Base-by-base conservation (phyloP, 1,140 invertebrate genomes). In the Halyomorpha halys region DNA sequence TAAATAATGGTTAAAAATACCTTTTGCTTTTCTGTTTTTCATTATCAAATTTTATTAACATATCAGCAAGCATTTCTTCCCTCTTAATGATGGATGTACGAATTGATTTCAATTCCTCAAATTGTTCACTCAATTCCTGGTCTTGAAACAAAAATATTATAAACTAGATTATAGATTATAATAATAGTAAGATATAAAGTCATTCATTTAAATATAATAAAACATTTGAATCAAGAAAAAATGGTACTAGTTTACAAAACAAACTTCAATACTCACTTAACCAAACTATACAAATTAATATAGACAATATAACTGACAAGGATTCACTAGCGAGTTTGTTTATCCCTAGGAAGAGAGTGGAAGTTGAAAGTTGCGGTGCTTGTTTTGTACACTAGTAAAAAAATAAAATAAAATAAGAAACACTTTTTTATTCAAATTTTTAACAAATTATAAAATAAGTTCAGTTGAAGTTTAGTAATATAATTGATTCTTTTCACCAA, bases 101-200 rank as follows among this genome's bases (percentile, higher is more conserved):
- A 1, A 80, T 27, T 14, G 69, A 70, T 45, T 74, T 72, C 44
- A 84, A 79, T 15, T 75, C 65, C 15, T 69, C 56, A 67, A 81
- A 75, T 44, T 74, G 72, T 23, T 79, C 69, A 61, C 83, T 84
- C n/a, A 88, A 70, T 79, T 70, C 3, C 75, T 69, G 49, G 86
- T 79, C 61, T 78, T 75, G 76, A 68, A 0, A 83, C 73, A 8
- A 83, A 75, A 63, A 80, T 74, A 30, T 79, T 73, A 66, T 81
- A 76, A 21, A 21, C n/a, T n/a, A n/a, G n/a, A n/a, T n/a, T n/a
- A n/a, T n/a, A n/a, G n/a, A n/a, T n/a, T n/a, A n/a, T n/a, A n/a
- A n/a, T n/a, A 47, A 45, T 3, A 60, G 11, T 25, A 47, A 47
- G 2, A 47, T 16, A 47, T 47, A 13, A 21, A 49, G 11, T 49